Conservation (phyloP, 2,113 vertebrate genomes). For the Oxygymnocypris stewartii region DNA sequence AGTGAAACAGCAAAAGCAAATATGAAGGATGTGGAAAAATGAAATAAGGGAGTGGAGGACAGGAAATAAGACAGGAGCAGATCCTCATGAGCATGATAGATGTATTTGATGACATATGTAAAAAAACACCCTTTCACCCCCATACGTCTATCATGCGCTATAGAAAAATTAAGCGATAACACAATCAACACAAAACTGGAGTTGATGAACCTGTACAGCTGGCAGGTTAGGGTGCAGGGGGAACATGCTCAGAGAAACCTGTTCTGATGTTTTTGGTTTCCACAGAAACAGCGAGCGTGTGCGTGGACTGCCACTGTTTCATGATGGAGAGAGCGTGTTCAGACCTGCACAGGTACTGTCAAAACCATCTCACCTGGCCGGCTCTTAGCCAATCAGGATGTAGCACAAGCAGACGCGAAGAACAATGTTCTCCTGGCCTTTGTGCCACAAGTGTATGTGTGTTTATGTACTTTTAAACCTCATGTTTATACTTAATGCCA, state of each 20-base stretch:
- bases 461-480: conserved; percentile 21
- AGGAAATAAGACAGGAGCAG: background rate
- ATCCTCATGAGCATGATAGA: conserved; percentile 12
- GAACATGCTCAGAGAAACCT: conserved; percentile 83
- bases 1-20: conserved; percentile 5
- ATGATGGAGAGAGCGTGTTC: conserved; percentile 82
- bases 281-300: conserved; percentile 91
- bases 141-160: conserved; percentile 57
- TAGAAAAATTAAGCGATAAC: conserved; percentile 67
- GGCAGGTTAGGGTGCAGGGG: conserved; percentile 85
- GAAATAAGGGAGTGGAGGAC: background rate
- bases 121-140: conserved; percentile 44
- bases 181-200: conserved; percentile 66
- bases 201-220: conserved; percentile 81
- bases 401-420: conserved; percentile 74
- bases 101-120: conserved; percentile 2
- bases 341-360: conserved; percentile 89
- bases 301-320: conserved; percentile 84
- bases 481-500: background rate
- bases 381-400: conserved; percentile 81
- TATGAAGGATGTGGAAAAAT: background rate
- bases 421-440: conserved; percentile 75
- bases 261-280: conserved; percentile 98
- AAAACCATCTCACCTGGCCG: conserved; percentile 80
- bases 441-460: conserved; percentile 67